Conservation (phyloP, 1,140 invertebrate genomes). For the Conus ventricosus region DNA sequence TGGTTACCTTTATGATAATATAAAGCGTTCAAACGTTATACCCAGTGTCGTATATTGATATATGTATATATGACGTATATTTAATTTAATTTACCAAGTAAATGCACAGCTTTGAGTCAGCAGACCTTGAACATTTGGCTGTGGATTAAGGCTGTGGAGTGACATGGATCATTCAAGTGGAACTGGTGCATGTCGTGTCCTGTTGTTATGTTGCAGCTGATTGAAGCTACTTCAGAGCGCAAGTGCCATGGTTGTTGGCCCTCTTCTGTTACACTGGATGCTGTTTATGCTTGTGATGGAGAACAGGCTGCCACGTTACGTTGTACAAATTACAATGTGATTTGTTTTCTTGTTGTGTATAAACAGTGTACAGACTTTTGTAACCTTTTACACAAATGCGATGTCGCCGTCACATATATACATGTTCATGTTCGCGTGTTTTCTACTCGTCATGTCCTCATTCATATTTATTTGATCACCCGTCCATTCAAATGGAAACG, state of each 20-base stretch:
- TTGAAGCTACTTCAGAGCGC: background rate
- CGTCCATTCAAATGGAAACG: background rate
- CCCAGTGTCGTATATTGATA: background rate
- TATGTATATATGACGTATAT: background rate
- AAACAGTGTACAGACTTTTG: background rate
- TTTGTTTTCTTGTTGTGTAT: background rate
- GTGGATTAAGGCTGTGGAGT: background rate
- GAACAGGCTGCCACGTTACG: background rate
- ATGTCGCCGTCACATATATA: background rate
- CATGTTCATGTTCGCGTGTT: background rate
- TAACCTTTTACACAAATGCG: background rate
- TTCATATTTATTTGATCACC: slow-evolving; percentile 2
- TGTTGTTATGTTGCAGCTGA: background rate
- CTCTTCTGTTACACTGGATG: background rate
- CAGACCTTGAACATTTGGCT: background rate
- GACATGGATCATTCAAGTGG: background rate
- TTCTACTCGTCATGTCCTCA: background rate
- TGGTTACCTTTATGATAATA: background rate
- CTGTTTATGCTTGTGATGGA: background rate
- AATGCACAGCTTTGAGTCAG: background rate
- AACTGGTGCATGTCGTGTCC: background rate
- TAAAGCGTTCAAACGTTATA: background rate
- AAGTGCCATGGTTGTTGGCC: background rate
- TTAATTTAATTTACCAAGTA: background rate
- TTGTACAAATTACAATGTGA: background rate